phyloP scores from a whole-genome alignment of 1,140 invertebrate species.

The Lordiphosa clarofinis region DNA sequence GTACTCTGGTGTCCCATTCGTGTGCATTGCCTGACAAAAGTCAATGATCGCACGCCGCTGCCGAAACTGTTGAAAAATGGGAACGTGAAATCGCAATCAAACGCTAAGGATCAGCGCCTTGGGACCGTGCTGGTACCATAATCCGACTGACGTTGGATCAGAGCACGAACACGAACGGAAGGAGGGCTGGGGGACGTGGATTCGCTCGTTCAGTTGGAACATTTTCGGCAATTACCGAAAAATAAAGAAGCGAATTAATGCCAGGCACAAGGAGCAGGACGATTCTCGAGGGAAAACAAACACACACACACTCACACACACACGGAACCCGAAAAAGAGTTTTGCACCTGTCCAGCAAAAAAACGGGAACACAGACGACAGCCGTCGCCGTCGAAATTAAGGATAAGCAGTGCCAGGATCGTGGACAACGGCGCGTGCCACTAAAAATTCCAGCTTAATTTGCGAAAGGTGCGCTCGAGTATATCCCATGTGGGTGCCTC shows the following conservation, averaged over 20 bases:
- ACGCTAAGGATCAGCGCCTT: conserved; percentile 31
- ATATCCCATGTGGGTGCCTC: conserved; percentile 3
- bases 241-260: conserved; percentile 74
- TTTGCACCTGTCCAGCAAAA: conserved; percentile 63
- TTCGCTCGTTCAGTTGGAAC: conserved; percentile 66
- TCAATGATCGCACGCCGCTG: conserved; percentile 71
- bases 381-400: conserved; percentile 52
- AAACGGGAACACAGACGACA: conserved; percentile 2
- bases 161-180: conserved; percentile 40
- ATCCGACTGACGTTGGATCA: conserved; percentile 67
- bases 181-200: conserved; percentile 14
- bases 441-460: conserved; percentile 69
- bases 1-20: conserved; percentile 2
- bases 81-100: conserved; percentile 65
- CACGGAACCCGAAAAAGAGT: conserved; percentile 17
- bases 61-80: conserved; percentile 46
- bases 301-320: conserved; percentile 16
- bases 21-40: conserved; percentile 56
- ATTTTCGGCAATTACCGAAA: conserved; percentile 76
- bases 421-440: conserved; percentile 46
- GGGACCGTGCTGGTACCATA: conserved; percentile 23
- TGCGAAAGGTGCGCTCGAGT: conserved; percentile 37
- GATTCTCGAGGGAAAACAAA: conserved; percentile 8
- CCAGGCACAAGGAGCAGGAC: conserved; percentile 8
- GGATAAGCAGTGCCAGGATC: conserved; percentile 53